These are phyloP conservation scores for Eristalis pertinax DNA, from an alignment of 2,888 invertebrate genomes.

Conservation along the genomic window DNA sequence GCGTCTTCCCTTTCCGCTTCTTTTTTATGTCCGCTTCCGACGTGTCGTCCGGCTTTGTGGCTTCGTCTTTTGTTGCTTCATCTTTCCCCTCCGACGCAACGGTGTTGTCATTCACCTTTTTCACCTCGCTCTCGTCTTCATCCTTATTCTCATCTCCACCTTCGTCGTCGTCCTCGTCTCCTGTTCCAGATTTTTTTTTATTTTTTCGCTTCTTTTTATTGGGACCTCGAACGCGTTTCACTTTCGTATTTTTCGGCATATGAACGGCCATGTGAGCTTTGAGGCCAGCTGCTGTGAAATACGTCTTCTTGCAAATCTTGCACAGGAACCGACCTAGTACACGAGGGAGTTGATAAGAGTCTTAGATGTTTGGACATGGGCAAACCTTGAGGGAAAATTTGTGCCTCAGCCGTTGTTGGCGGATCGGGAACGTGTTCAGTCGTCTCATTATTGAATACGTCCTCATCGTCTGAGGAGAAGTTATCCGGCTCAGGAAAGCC, in stretches of 20 bases:
- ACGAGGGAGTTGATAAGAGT: neutral
- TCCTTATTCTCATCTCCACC: slow-evolving; percentile 7
- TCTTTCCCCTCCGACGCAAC: neutral
- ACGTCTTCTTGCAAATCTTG: slow-evolving; percentile 74
- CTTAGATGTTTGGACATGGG: neutral
- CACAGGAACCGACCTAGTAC: slow-evolving; percentile 74
- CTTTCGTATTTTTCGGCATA: slow-evolving; percentile 66
- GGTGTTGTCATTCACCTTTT: neutral
- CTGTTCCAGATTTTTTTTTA: slow-evolving; percentile 38
- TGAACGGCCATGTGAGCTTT: slow-evolving; percentile 74
- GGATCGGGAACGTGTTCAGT: slow-evolving; percentile 52
- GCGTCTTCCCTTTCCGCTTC: slow-evolving; percentile 65
- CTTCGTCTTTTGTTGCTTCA: slow-evolving; percentile 3
- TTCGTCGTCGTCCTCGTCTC: slow-evolving; percentile 32
- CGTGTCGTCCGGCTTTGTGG: slow-evolving; percentile 12
- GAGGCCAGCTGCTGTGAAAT: slow-evolving; percentile 75
- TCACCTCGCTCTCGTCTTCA: neutral
- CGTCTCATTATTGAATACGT: slow-evolving; percentile 50
- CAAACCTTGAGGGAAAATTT: slow-evolving; percentile 75
- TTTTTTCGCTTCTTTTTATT: slow-evolving; percentile 59
- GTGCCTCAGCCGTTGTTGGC: slow-evolving; percentile 73
- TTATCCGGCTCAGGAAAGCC: slow-evolving; percentile 47
- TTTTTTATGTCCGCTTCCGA: slow-evolving; percentile 21
- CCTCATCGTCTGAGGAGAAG: slow-evolving; percentile 47
- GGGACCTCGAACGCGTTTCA: slow-evolving; percentile 71